Percentiles rank a stretch among this genome's conserved stretches.
These are phyloP conservation scores for Caenorhabditis doughertyi DNA, from an alignment of 2,888 invertebrate genomes.

Conservation along the genomic window DNA sequence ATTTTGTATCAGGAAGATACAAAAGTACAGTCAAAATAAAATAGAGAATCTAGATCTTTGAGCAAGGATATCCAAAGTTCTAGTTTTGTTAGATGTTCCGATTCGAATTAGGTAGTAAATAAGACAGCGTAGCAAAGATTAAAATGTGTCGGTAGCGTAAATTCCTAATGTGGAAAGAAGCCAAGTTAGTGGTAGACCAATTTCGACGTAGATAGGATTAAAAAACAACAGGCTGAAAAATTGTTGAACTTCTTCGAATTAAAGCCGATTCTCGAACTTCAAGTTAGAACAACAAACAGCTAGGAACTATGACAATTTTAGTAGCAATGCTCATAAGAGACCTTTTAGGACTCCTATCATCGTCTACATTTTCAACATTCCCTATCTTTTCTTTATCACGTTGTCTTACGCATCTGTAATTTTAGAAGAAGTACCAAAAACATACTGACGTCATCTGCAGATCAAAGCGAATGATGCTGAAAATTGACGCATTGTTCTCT, in stretches of 20 bases:
- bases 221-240: background rate
- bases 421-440: background rate
- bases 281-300: too few species aligned
- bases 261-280: too few species aligned
- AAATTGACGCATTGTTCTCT: background rate
- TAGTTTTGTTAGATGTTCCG: constrained; percentile 12
- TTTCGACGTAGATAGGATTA: background rate
- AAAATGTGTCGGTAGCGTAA: background rate
- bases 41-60: constrained; percentile 7
- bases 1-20: constrained; percentile 23
- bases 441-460: background rate
- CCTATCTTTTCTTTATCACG: background rate
- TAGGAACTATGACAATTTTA: too few species aligned
- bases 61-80: background rate
- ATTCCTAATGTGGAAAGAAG: background rate
- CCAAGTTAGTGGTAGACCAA: background rate
- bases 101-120: background rate
- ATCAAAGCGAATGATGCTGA: background rate
- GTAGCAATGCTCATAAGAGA: too few species aligned
- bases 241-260: background rate
- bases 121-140: constrained; percentile 7
- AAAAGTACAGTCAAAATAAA: background rate
- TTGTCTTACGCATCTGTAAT: background rate
- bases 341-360: too few species aligned
- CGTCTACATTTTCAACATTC: too few species aligned